Conservation (phyloP, 2,113 vertebrate genomes). For the Scalopus aquaticus region DNA sequence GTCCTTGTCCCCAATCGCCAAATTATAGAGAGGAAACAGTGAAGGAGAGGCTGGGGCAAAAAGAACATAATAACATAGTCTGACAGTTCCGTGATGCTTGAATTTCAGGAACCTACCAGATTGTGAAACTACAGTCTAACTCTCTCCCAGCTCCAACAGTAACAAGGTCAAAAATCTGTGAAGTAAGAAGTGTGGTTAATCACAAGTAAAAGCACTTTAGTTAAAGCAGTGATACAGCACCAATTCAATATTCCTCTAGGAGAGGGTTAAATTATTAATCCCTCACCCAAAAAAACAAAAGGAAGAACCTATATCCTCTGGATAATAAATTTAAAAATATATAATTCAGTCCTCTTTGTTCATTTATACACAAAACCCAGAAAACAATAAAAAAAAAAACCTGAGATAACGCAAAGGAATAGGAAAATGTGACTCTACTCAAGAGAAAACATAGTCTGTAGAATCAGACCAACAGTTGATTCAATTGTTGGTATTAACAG, state of each 20-base stretch:
- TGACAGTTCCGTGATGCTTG: background rate
- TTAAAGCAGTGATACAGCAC: background rate
- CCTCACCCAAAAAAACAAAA: background rate
- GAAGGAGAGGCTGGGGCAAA: background rate
- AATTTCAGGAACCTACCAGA: background rate
- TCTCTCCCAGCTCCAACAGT: background rate
- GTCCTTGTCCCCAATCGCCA: background rate
- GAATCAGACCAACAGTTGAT: background rate
- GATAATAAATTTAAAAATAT: background rate
- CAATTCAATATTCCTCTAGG: background rate
- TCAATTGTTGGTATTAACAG: background rate
- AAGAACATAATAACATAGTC: background rate
- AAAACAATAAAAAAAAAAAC: background rate
- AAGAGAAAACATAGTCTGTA: background rate
- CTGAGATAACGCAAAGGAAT: background rate
- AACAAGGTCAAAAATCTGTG: background rate
- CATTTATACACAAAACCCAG: background rate
- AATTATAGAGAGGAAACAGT: background rate
- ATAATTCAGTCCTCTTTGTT: background rate
- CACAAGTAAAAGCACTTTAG: background rate
- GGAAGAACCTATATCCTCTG: background rate
- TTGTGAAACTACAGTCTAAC: background rate
- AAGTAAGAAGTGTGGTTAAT: background rate
- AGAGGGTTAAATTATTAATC: background rate
- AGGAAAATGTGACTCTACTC: background rate